Percentiles rank a stretch among this genome's conserved stretches.
phyloP scores from a whole-genome alignment of 2,797 vertebrate species.

The Epinephelus malabaricus region DNA sequence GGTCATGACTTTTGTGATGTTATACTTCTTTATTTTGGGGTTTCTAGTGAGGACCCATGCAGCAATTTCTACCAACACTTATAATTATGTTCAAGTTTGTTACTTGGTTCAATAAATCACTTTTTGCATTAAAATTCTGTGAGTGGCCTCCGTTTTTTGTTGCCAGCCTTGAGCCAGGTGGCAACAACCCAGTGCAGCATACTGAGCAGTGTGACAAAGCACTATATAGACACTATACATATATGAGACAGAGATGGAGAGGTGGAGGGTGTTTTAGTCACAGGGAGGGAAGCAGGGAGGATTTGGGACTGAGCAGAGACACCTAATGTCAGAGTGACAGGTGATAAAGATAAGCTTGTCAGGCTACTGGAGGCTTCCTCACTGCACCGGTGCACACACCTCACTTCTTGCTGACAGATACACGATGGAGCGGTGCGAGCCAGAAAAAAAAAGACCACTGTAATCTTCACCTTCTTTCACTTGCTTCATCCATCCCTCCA shows the following conservation, averaged over 20 bases:
- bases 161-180: background rate
- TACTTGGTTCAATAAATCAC: background rate
- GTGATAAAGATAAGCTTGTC: slow-evolving; percentile 81
- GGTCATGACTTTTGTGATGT: no score
- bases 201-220: slow-evolving; percentile 4
- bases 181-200: background rate
- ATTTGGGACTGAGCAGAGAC: slow-evolving; percentile 53
- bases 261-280: slow-evolving; percentile 17
- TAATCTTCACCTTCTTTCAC: slow-evolving; percentile 35
- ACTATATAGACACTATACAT: background rate
- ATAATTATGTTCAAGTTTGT: no score
- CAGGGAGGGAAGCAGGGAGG: slow-evolving; percentile 23
- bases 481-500: background rate
- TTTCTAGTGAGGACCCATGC: no score
- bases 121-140: background rate
- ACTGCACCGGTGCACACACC: slow-evolving; percentile 59
- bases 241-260: slow-evolving; percentile 13
- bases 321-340: slow-evolving; percentile 73
- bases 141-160: background rate
- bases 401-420: slow-evolving; percentile 69
- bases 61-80: no score
- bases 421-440: slow-evolving; percentile 39
- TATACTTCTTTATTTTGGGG: no score
- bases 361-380: slow-evolving; percentile 67
- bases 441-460: background rate